Evolutionary conservation across 2,797 vertebrate genomes (phyloP), one percentile per base, ranked within the genome.

Genomic region (Coregonus suidteri): DNA sequence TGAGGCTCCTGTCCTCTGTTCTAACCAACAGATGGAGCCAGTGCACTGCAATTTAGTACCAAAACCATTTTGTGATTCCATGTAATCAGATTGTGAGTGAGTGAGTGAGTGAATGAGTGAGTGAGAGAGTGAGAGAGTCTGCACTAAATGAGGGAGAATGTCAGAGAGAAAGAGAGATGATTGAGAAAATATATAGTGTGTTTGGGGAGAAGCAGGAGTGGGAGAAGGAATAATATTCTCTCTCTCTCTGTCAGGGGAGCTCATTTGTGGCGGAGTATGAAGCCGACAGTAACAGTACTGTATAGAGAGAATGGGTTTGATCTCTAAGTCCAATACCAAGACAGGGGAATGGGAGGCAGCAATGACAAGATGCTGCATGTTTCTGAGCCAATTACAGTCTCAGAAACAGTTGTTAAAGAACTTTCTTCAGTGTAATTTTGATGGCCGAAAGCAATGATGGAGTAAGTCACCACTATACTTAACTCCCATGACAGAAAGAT

Each of bases 21-120:
- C 80, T 74, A 0, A 13, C 90, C 91, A 90, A 87, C 90, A 93
- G 92, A 90, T 88, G 91, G 91, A 30, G 87, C 86, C 82, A 47
- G 82, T 78, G 88, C 34, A 87, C 86, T 88, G 56, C 52, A 52
- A 13, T 52, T 1, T 37, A 41, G 11, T 3, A 31, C 69, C 15
- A 4, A 56, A 68, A 53, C 62, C 64, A 35, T 74, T 16, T 2
- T 7, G 14, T 20, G 30, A 34, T 25, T 25, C 25, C 25, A 25
- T 25, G 25, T 25, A 25, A 25, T 25, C 25, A 25, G 25, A 25
- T 25, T 25, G 30, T 66, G 20, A 66, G 13, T 31, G 7, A 67
- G 62, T 64, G 7, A 20, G 59, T 25, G 6, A 64, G 59, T 62
- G 5, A 62, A 4, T 14, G 6, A 35, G 72, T 34, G 31, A 74